Evolutionary conservation across 2,888 invertebrate genomes (phyloP), one percentile per base, ranked within the genome.

Genomic region (Philereme vetulata): DNA sequence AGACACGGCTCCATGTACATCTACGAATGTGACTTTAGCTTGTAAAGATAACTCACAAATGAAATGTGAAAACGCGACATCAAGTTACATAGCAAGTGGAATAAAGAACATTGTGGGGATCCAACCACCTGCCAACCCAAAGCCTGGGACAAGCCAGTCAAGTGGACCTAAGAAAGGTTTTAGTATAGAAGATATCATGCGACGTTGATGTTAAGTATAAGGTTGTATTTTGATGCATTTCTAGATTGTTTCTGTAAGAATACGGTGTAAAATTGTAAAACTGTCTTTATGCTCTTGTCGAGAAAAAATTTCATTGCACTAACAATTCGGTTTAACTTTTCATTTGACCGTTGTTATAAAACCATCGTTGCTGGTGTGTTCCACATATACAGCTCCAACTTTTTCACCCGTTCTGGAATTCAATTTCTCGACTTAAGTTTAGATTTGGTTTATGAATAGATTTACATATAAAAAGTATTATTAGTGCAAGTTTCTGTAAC

Each of bases 181-280:
- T 84, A 97, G 97, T 80, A 97, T 97, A 91, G 97, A 97, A 78
- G 97, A 97, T 73, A 97, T 97, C 71, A 97, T 97, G 97, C 94
- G 97, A 77, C 96, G 97, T 57, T 60, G 64, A 59, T 51, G 36
- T 66, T 59, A 64, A 59, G 42, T 3, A 32, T 33, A 48, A 40
- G 58, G 33, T 64, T 66, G 71, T 67, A 56, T 58, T 52, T 59
- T 66, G 61, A 62, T 76, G 71, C 69, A 72, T 74, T 74, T 72
- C 50, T 70, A 68, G 68, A 66, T 62, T 62, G 60, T 66, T 67
- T 21, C 32, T 50, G 11, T 60, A 60, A 45, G 42, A 46, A 46
- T 46, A 34, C 4, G 33, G 8, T 35, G 47, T 44, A 10, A 44
- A 44, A 44, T 44, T 42, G 10, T 10, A 10, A 42, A 42, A 10